These are phyloP conservation scores for Leptodactylus fallax DNA, from an alignment of 2,797 vertebrate genomes.

Conservation along the genomic window DNA sequence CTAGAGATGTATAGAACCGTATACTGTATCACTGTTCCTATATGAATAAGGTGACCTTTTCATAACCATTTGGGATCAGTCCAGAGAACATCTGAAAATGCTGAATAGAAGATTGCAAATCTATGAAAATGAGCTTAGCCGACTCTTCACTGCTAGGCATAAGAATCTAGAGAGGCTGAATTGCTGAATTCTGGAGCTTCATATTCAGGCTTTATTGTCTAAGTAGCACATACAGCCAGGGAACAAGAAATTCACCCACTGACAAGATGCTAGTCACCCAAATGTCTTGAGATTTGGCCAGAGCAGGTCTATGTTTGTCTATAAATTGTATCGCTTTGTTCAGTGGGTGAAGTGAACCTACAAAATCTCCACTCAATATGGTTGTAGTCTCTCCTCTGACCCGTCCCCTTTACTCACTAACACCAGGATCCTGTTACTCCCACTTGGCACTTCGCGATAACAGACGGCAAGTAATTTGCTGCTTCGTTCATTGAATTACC, in stretches of 20 bases:
- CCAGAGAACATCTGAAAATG: neutral
- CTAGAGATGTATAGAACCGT: neutral
- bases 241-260: too few species aligned
- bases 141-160: too few species aligned
- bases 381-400: too few species aligned
- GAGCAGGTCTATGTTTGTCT: too few species aligned
- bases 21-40: neutral
- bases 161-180: neutral
- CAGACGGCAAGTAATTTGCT: constrained; percentile 37
- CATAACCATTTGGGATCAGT: neutral
- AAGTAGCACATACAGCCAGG: too few species aligned
- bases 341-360: too few species aligned
- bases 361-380: too few species aligned
- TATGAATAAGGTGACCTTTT: neutral
- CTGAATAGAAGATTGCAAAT: neutral
- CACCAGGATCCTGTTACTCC: constrained; percentile 27
- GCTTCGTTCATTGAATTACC: constrained; percentile 20
- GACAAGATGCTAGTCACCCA: too few species aligned
- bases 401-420: neutral
- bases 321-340: too few species aligned
- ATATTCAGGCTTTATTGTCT: neutral
- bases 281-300: too few species aligned
- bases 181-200: neutral
- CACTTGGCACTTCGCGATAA: constrained; percentile 30
- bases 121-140: neutral